These are phyloP conservation scores for Agonopterix alstromeriana DNA, from an alignment of 2,888 invertebrate genomes.

Conservation along the genomic window DNA sequence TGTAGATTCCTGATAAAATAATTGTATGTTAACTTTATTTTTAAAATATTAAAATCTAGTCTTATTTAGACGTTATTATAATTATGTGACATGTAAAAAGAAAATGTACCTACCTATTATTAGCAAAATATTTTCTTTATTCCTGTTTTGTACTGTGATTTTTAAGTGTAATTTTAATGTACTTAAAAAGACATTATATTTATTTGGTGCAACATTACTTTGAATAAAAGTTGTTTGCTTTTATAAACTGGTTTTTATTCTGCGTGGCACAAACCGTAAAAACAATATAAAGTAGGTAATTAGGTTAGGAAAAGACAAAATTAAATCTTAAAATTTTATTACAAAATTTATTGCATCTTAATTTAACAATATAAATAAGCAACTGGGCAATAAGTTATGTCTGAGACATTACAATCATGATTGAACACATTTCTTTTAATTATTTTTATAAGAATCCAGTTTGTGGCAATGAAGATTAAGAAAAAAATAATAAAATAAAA, in stretches of 20 bases:
- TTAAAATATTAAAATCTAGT: conserved; percentile 2
- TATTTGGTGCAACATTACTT: neutral
- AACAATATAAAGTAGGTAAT: no score
- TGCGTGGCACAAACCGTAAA: neutral
- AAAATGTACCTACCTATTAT: no score
- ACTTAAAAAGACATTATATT: conserved; percentile 2
- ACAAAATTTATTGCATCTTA: conserved; percentile 32
- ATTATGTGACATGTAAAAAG: neutral
- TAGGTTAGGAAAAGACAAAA: neutral
- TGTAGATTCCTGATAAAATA: no score
- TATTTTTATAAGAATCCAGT: no score
- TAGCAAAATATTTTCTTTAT: neutral
- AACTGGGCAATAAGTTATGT: no score
- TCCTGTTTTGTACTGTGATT: conserved; percentile 9
- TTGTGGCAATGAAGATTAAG: no score
- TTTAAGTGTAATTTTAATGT: neutral
- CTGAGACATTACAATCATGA: no score
- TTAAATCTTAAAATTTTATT: conserved; percentile 18
- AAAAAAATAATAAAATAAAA: no score
- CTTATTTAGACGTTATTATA: neutral
- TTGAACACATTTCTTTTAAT: no score
- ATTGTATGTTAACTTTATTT: no score
- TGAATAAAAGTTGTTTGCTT: conserved; percentile 5
- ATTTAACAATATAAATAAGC: conserved; percentile 1
- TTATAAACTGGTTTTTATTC: neutral